Percentiles rank a stretch among this genome's conserved stretches.
Evolutionary conservation across 2,888 invertebrate species (phyloP).

Genomic region (Spisula solida): DNA sequence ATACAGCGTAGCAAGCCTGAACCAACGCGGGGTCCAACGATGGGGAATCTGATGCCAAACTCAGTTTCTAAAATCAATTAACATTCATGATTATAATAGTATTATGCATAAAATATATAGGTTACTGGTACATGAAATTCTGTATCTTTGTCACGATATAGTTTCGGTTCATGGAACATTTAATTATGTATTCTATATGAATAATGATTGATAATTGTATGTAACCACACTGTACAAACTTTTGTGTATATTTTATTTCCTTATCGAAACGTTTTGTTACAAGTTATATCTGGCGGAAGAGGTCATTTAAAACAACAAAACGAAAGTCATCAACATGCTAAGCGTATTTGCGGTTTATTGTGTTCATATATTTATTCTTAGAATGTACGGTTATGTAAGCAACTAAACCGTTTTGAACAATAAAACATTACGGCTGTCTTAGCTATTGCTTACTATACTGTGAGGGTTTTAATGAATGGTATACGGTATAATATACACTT

Average conservation of each 20-base stretch:
- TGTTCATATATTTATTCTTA: neutral
- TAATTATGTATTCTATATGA: neutral
- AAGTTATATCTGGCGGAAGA: neutral
- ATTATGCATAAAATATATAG: too few species aligned
- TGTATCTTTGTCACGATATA: too few species aligned
- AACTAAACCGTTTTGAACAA: neutral
- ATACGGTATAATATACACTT: neutral
- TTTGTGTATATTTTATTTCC: conserved; percentile 11
- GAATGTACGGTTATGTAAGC: neutral
- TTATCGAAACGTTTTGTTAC: neutral
- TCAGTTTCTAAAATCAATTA: too few species aligned
- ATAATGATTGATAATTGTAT: neutral
- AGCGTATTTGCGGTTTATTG: neutral
- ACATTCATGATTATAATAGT: too few species aligned
- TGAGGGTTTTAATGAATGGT: neutral
- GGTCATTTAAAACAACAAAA: neutral
- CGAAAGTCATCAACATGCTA: neutral
- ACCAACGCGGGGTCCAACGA: too few species aligned
- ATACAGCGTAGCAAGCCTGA: too few species aligned
- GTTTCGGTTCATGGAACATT: neutral
- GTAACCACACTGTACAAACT: neutral
- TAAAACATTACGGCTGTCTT: neutral
- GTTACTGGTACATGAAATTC: too few species aligned
- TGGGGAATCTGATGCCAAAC: too few species aligned
- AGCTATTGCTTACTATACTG: neutral